Conservation (phyloP, 2,113 vertebrate genomes). For the Macroglossus sobrinus region DNA sequence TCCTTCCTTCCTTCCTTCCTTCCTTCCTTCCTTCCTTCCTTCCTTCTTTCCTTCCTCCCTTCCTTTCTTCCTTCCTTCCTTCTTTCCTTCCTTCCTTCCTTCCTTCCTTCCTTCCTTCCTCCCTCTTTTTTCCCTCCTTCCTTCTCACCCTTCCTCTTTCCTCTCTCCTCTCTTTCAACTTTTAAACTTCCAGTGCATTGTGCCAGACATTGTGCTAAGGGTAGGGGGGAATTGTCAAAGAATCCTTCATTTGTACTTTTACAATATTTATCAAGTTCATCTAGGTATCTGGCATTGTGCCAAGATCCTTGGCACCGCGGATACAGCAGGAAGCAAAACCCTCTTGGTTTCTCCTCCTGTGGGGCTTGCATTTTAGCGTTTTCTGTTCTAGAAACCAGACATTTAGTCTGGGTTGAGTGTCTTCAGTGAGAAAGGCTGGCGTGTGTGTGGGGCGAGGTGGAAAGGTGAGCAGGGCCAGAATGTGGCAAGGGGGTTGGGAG, state of each 20-base stretch:
- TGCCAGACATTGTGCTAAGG: neutral
- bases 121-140: fast-evolving
- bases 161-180: neutral
- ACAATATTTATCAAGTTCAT: neutral
- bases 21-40: fast-evolving
- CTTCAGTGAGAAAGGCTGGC: neutral
- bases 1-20: too few species aligned
- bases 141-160: fast-evolving
- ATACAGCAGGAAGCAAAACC: neutral
- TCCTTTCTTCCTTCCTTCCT: fast-evolving
- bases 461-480: neutral
- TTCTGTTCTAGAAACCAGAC: neutral
- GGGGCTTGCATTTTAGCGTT: neutral
- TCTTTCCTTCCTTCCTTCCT: fast-evolving
- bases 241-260: neutral
- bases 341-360: neutral
- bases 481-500: neutral
- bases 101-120: fast-evolving
- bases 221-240: neutral
- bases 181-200: neutral
- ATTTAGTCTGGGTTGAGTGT: neutral
- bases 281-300: neutral
- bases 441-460: neutral
- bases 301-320: neutral
- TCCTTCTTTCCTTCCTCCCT: fast-evolving